A percentile compares a stretch with the other conserved stretches of the same genome.
These are phyloP conservation scores for Amazona ochrocephala DNA, from an alignment of 2,797 vertebrate species.

Conservation along the genomic window DNA sequence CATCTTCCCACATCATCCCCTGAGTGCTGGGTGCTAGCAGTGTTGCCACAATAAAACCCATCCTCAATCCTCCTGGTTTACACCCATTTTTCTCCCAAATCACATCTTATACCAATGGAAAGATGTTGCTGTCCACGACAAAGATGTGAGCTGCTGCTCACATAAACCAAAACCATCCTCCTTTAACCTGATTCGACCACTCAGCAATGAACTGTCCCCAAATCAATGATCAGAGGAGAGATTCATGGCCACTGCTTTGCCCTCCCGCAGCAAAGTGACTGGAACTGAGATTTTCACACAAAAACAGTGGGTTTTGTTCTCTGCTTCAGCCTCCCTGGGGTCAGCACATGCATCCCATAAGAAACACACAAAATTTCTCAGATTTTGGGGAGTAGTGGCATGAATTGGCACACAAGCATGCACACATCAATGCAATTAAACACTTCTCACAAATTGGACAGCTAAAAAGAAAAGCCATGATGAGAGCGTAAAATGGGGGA, in stretches of 20 bases:
- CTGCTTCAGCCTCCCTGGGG: not conserved
- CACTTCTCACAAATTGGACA: not conserved
- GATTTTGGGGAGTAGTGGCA: not conserved
- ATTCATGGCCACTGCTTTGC: rapidly evolving
- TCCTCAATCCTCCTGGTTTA: not conserved
- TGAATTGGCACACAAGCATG: not conserved
- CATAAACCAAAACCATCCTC: not conserved
- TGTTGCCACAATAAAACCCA: not conserved
- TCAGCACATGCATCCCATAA: not conserved
- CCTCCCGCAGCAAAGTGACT: not conserved
- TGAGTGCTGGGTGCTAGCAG: not conserved
- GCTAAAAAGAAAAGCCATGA: not conserved
- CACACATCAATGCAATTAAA: not conserved
- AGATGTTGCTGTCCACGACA: rapidly evolving
- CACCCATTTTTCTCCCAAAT: not conserved
- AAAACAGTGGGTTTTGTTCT: not conserved
- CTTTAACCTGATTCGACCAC: not conserved
- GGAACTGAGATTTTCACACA: not conserved
- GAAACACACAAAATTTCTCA: not conserved
- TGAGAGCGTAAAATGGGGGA: not conserved
- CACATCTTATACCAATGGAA: not conserved
- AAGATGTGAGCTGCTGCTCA: not conserved
- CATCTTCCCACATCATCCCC: not conserved
- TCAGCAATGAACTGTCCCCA: not conserved
- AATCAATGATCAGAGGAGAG: not conserved